These are phyloP conservation scores for Chironomus striatipennis DNA, from an alignment of 1,140 invertebrate genomes.

Conservation along the genomic window DNA sequence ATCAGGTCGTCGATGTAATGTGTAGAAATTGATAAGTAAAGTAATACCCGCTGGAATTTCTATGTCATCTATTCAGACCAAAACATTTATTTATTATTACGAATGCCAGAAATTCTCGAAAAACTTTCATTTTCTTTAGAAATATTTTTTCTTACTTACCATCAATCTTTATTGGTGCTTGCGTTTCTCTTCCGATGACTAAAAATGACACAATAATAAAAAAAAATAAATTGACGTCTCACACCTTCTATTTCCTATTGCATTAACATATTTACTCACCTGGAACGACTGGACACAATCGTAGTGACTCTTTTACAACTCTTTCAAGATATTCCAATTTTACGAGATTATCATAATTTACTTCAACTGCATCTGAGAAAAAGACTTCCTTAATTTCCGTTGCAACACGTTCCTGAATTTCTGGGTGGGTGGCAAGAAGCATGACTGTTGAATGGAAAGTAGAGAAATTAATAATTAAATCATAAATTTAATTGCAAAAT, in stretches of 20 bases:
- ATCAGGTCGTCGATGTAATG: conserved; percentile 38
- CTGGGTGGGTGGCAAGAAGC: conserved; percentile 32
- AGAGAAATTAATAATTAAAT: too few relatives aligned
- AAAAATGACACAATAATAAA: background rate
- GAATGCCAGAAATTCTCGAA: background rate
- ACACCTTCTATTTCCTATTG: background rate
- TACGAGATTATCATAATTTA: conserved; percentile 45
- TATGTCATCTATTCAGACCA: conserved; percentile 2
- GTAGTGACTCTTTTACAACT: conserved; percentile 54
- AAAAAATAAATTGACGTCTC: background rate
- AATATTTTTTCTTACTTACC: background rate
- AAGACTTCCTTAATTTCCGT: conserved; percentile 48
- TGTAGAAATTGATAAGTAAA: conserved; percentile 32
- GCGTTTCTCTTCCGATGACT: conserved; percentile 25
- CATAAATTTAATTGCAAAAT: too few relatives aligned
- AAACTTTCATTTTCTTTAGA: background rate
- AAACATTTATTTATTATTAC: background rate
- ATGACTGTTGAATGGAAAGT: conserved; percentile 25
- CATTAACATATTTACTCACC: conserved; percentile 39
- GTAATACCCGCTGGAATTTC: conserved; percentile 32
- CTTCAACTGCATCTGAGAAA: conserved; percentile 33
- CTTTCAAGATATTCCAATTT: conserved; percentile 54
- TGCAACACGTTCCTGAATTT: conserved; percentile 43
- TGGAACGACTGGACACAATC: conserved; percentile 54
- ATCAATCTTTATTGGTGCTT: background rate